These are phyloP conservation scores for Stenopsyche tienmushanensis DNA, from an alignment of 1,140 invertebrate species.

Conservation along the genomic window DNA sequence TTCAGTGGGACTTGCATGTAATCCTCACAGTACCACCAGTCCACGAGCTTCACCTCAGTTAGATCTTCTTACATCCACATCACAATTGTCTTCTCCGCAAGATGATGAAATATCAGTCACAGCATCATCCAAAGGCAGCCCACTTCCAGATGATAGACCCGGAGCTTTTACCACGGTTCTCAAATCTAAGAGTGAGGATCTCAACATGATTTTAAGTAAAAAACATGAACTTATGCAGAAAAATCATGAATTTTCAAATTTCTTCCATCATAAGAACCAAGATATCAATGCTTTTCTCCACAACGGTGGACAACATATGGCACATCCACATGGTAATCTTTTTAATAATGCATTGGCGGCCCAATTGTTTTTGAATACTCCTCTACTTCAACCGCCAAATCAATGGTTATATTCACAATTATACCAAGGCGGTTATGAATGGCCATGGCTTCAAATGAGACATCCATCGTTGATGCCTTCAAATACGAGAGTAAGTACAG, in stretches of 20 bases:
- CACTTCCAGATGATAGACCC: constrained; percentile 54
- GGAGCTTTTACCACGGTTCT: constrained; percentile 56
- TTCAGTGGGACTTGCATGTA: constrained; percentile 47
- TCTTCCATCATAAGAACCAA: constrained; percentile 38
- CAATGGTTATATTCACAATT: constrained; percentile 74
- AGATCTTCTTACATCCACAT: constrained; percentile 47
- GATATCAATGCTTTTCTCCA: constrained; percentile 52
- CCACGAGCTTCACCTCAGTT: constrained; percentile 56
- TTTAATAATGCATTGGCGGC: constrained; percentile 69
- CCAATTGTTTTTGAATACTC: constrained; percentile 69
- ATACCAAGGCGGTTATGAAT: constrained; percentile 62
- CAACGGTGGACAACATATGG: constrained; percentile 48
- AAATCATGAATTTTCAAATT: constrained; percentile 31
- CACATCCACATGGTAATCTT: constrained; percentile 52
- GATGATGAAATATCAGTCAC: constrained; percentile 71
- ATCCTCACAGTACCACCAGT: constrained; percentile 66
- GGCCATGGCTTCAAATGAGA: constrained; percentile 59
- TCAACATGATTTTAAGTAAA: constrained; percentile 32
- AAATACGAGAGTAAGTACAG: constrained; percentile 50
- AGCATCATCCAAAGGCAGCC: constrained; percentile 55
- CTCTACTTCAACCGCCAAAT: constrained; percentile 67
- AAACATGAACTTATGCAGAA: constrained; percentile 41
- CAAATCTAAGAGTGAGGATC: constrained; percentile 48
- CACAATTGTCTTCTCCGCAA: constrained; percentile 54
- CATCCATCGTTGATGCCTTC: constrained; percentile 52